Percentiles rank a stretch among this genome's conserved stretches.
These are phyloP conservation scores for Ceryle rudis DNA, from an alignment of 2,797 vertebrate species.

Conservation along the genomic window DNA sequence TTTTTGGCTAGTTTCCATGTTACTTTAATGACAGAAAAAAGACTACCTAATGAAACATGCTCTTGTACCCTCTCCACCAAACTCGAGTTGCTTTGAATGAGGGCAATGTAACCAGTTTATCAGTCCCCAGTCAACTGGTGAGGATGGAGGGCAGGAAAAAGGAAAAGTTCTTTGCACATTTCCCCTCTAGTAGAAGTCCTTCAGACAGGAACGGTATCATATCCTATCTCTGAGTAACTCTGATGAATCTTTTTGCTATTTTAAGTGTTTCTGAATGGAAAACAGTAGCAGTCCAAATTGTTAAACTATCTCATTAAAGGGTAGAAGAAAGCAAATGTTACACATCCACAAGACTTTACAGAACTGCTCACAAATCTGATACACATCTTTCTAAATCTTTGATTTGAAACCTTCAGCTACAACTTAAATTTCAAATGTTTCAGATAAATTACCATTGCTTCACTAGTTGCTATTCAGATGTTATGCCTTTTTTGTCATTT, in stretches of 20 bases:
- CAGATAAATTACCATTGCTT: background rate
- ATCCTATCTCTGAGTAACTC: slow-evolving; percentile 15
- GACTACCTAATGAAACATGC: background rate
- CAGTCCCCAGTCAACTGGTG: background rate
- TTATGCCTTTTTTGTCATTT: background rate
- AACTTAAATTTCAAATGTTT: background rate
- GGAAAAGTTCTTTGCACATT: background rate
- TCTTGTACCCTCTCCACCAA: background rate
- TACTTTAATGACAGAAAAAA: slow-evolving; percentile 4
- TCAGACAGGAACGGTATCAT: slow-evolving; percentile 1
- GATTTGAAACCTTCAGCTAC: background rate
- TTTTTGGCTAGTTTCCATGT: slow-evolving; percentile 56
- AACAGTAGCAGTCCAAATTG: background rate
- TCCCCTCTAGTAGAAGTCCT: background rate
- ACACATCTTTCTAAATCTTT: background rate
- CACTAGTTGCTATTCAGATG: background rate
- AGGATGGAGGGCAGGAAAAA: background rate
- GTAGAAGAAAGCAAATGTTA: background rate
- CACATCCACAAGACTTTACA: background rate
- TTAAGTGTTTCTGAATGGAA: slow-evolving; percentile 27
- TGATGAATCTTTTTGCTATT: background rate
- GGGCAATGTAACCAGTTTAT: background rate
- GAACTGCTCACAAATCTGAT: background rate
- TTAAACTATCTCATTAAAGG: background rate
- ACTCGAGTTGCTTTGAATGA: background rate